Conservation (phyloP, 2,888 invertebrate genomes). For the Galerucella calmariensis region DNA sequence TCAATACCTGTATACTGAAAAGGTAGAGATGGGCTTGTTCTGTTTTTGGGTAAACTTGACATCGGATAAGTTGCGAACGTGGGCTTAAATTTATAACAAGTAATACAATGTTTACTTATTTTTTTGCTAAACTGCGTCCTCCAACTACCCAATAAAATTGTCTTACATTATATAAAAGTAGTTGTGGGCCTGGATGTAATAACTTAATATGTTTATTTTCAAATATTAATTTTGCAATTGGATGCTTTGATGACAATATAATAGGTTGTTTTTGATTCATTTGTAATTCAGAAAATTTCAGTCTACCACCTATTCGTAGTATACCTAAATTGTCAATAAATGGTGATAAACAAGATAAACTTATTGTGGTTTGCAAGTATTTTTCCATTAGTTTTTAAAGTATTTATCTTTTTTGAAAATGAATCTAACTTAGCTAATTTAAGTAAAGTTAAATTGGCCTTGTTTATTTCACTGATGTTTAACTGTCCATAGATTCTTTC, state of each 20-base stretch:
- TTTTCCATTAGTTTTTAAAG: not conserved
- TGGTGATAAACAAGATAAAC: not conserved
- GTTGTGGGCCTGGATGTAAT: not conserved
- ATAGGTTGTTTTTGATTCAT: not conserved
- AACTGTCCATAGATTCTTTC: too few species aligned
- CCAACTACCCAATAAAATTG: constrained; percentile 1
- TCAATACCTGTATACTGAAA: too few species aligned
- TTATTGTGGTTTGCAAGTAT: not conserved
- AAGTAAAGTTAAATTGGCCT: not conserved
- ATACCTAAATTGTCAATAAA: not conserved
- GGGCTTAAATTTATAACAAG: too few species aligned
- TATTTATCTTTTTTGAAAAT: not conserved
- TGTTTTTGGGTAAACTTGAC: too few species aligned
- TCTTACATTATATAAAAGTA: not conserved
- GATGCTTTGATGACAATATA: not conserved
- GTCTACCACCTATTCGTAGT: not conserved
- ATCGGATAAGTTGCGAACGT: too few species aligned
- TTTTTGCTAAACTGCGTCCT: not conserved
- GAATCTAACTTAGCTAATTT: not conserved
- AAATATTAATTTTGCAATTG: not conserved
- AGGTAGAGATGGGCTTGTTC: too few species aligned
- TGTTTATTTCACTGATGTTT: not conserved
- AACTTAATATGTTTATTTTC: not conserved
- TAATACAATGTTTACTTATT: not conserved
- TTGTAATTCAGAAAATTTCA: not conserved